Base-by-base conservation (phyloP, 2,888 invertebrate genomes). In the Brenthis hecate region DNA sequence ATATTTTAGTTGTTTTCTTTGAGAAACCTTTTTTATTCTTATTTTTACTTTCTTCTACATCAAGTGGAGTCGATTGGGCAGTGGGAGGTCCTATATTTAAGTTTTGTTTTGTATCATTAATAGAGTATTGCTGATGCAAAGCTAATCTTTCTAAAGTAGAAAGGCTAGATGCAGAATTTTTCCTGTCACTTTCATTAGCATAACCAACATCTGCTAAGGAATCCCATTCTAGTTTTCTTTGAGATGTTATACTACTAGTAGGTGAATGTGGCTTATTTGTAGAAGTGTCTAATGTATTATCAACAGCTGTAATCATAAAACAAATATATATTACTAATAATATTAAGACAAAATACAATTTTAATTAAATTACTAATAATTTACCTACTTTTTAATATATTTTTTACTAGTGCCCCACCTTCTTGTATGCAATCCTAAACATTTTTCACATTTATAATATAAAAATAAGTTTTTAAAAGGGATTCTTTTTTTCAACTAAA, bases 201-300 rank as follows among this genome's bases (percentile, higher is more conserved):
- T 97, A 97, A 0, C 97, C 97, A 56, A 97, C 96, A 88, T 97
- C 97, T 0, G 96, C 97, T 32, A 97, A 94, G 51, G 96, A 97
- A 82, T 97, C 97, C 97, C 97, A 97, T 89, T 97, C 97, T 2
- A 97, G 87, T 73, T 95, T 96, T 64, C 95, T 94, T 78, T 95
- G 95, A 0, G 96, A 96, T 63, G 96, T 94, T 0, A 95, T 86
- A 80, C 96, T 96, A 73, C 96, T 97, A 19, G 96, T 95, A 1
- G 97, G 96, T 6, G 96, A 96, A 32, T 93, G 82, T n/a, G 86
- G 85, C 68, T 91, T 86, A 73, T 93, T 85, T 61, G 80, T 75
- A 80, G 89, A 85, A 79, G 89, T 80, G 73, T 92, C 92, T 67
- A 91, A 74, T 32, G 84, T 77, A 48, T 81, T 83, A 75, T 92